Conservation (phyloP, 2,113 vertebrate species). For the Phrynocephalus versicolor region DNA sequence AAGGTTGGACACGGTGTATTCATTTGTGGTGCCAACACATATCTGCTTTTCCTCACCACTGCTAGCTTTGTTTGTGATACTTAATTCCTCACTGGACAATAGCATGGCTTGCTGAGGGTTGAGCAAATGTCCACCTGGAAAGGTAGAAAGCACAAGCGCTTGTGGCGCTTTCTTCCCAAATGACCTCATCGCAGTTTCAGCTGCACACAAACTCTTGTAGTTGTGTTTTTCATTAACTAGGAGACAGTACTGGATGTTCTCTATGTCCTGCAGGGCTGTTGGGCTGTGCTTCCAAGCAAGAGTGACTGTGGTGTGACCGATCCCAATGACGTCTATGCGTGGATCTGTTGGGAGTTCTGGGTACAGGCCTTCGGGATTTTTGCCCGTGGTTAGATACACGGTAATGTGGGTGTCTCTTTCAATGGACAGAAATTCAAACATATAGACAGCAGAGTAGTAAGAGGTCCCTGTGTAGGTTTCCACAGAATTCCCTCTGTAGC, state of each 20-base stretch:
- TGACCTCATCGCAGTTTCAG: conserved; percentile 66
- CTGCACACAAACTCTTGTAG: conserved; percentile 84
- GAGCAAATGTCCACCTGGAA: conserved; percentile 29
- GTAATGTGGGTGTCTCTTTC: conserved; percentile 79
- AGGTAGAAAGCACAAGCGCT: conserved; percentile 44
- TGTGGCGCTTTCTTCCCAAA: conserved; percentile 49
- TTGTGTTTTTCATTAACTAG: conserved; percentile 84
- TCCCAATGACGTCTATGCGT: conserved; percentile 76
- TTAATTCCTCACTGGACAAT: conserved; percentile 53
- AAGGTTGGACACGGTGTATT: conserved; percentile 82
- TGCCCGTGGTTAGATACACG: conserved; percentile 78
- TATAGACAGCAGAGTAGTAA: conserved; percentile 78
- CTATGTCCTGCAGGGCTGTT: conserved; percentile 67
- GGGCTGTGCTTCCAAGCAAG: conserved; percentile 85
- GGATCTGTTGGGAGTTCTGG: conserved; percentile 83
- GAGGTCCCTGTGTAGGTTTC: conserved; percentile 80
- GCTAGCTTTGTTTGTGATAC: conserved; percentile 58
- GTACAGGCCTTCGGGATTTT: conserved; percentile 72
- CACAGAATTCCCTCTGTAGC: conserved; percentile 79
- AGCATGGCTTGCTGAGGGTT: conserved; percentile 63
- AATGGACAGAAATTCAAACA: conserved; percentile 80
- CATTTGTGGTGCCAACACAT: conserved; percentile 81
- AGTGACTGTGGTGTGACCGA: conserved; percentile 85
- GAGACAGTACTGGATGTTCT: conserved; percentile 84
- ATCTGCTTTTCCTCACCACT: conserved; percentile 74